These are phyloP conservation scores for Chalcis sispes DNA, from an alignment of 2,888 invertebrate genomes.

Conservation along the genomic window DNA sequence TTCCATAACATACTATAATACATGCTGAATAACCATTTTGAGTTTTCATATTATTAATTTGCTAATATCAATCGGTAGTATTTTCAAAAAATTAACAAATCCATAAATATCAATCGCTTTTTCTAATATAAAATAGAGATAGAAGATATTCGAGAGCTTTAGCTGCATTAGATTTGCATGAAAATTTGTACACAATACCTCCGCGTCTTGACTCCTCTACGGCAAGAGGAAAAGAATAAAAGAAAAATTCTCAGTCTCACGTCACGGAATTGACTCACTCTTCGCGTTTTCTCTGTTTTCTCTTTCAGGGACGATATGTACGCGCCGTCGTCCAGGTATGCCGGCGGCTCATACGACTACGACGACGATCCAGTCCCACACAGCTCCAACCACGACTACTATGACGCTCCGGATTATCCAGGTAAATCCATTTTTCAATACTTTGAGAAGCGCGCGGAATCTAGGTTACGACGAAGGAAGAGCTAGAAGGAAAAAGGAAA, in stretches of 20 bases:
- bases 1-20: no score
- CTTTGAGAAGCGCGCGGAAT: constrained; percentile 4
- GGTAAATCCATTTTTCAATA: constrained; percentile 55
- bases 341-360: constrained; percentile 70
- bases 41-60: no score
- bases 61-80: no score
- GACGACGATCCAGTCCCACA: constrained; percentile 72
- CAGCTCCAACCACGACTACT: constrained; percentile 75
- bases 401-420: constrained; percentile 75
- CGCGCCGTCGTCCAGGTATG: constrained; percentile 68
- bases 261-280: no score
- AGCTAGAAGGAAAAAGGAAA: constrained; percentile 44
- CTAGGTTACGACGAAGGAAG: constrained; percentile 45
- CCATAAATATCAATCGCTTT: no score
- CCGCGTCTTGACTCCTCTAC: not conserved
- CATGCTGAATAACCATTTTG: no score
- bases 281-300: not conserved
- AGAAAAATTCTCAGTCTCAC: not conserved
- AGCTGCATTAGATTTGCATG: constrained; percentile 38
- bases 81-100: no score
- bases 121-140: not conserved
- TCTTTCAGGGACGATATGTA: constrained; percentile 68
- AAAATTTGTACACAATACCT: constrained; percentile 15
- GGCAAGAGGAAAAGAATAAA: not conserved
- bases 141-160: not conserved